These are phyloP conservation scores for Synanthedon andrenaeformis DNA, from an alignment of 2,888 invertebrate genomes.

Conservation along the genomic window DNA sequence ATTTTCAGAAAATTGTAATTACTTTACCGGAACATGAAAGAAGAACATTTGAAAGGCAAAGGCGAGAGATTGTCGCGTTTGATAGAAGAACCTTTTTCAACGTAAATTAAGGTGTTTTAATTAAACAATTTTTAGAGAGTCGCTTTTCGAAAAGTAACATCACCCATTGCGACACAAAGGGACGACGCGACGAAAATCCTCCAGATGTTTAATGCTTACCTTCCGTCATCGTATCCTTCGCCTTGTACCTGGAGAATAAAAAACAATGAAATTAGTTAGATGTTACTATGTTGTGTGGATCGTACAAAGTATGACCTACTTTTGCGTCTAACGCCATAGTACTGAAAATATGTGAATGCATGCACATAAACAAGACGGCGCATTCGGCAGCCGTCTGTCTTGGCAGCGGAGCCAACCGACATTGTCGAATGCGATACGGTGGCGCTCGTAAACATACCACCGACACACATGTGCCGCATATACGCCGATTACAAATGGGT, in stretches of 20 bases:
- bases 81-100: not conserved
- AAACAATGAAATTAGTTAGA: not conserved
- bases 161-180: too few species aligned
- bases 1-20: constrained; percentile 18
- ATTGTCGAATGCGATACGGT: too few species aligned
- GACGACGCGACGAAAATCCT: not conserved
- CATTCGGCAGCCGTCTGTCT: constrained; percentile 1
- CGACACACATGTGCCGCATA: too few species aligned
- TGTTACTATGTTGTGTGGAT: not conserved
- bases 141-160: not conserved
- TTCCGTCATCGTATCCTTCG: constrained; percentile 49
- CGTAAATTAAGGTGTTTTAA: not conserved
- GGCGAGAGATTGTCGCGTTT: not conserved
- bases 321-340: too few species aligned
- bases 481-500: too few species aligned
- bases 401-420: constrained; percentile 6
- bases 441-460: too few species aligned
- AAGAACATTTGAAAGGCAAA: not conserved
- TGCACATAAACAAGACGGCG: too few species aligned
- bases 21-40: constrained; percentile 10
- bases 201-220: constrained; percentile 27
- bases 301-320: not conserved
- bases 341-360: too few species aligned
- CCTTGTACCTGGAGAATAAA: constrained; percentile 46
- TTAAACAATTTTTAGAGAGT: not conserved